phyloP scores from a whole-genome alignment of 2,113 vertebrate species.

The human region DNA sequence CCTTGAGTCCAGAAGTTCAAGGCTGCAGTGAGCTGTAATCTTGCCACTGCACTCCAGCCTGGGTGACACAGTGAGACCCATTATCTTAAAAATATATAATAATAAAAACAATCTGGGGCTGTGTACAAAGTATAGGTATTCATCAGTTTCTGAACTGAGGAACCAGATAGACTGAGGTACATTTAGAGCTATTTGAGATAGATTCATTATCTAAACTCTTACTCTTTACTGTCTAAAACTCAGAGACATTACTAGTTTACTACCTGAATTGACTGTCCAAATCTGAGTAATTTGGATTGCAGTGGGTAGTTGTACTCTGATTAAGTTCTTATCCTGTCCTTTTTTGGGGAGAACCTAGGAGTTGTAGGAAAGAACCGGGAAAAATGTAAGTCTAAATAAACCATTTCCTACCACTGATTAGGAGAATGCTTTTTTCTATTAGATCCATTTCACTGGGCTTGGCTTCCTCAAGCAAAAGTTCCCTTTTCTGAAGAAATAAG shows the following conservation, averaged over 20 bases:
- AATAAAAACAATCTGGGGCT: conserved; percentile 47
- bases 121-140: conserved; percentile 89
- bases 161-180: not conserved
- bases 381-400: not conserved
- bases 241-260: not conserved
- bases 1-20: too few species aligned
- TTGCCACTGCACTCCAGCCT: too few species aligned
- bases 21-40: too few species aligned
- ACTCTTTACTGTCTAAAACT: not conserved
- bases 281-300: not conserved
- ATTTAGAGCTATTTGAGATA: not conserved
- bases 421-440: not conserved
- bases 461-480: conserved; percentile 97
- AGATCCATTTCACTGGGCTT: conserved; percentile 99
- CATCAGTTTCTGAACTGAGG: conserved; percentile 83
- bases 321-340: not conserved
- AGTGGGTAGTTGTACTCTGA: not conserved
- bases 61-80: too few species aligned
- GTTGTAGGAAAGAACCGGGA: not conserved
- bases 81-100: too few species aligned
- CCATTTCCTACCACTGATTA: not conserved
- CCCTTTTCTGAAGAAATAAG: conserved; percentile 96
- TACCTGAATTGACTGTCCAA: not conserved
- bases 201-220: not conserved
- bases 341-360: not conserved